Evolutionary conservation across 2,113 vertebrate genomes (phyloP).

Genomic region (Pelodiscus sinensis): DNA sequence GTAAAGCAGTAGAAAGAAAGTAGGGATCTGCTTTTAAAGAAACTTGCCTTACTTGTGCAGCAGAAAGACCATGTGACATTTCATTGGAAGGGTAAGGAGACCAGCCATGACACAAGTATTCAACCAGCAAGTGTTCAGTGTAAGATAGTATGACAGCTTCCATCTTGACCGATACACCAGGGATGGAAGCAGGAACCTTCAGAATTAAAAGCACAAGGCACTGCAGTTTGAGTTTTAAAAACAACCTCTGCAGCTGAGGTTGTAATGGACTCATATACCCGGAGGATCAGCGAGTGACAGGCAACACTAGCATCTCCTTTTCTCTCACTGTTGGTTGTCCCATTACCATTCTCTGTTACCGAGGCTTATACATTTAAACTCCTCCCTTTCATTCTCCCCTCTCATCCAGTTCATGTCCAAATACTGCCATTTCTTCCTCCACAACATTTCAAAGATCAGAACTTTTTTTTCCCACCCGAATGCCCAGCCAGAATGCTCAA

Average conservation of each 20-base stretch:
- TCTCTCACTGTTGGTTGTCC: not conserved
- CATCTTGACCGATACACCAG: not conserved
- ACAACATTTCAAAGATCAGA: not conserved
- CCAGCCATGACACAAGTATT: not conserved
- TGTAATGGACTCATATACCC: not conserved
- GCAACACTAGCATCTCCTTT: not conserved
- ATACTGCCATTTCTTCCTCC: not conserved
- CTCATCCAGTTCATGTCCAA: not conserved
- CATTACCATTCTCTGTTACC: not conserved
- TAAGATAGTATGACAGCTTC: not conserved
- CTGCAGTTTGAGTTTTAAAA: not conserved
- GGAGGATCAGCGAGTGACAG: not conserved
- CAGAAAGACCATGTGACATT: not conserved
- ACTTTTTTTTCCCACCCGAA: not conserved
- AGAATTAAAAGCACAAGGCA: not conserved
- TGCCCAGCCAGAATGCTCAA: not conserved
- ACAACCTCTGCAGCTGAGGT: not conserved
- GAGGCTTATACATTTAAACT: not conserved
- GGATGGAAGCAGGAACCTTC: not conserved
- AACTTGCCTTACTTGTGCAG: not conserved
- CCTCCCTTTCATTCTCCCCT: not conserved
- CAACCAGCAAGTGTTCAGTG: not conserved
- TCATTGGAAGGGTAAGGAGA: not conserved
- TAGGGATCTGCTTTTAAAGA: slow-evolving; percentile 35
- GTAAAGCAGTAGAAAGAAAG: slow-evolving; percentile 24